phyloP scores from a whole-genome alignment of 2,888 invertebrate species.

The Agrypnus murinus region DNA sequence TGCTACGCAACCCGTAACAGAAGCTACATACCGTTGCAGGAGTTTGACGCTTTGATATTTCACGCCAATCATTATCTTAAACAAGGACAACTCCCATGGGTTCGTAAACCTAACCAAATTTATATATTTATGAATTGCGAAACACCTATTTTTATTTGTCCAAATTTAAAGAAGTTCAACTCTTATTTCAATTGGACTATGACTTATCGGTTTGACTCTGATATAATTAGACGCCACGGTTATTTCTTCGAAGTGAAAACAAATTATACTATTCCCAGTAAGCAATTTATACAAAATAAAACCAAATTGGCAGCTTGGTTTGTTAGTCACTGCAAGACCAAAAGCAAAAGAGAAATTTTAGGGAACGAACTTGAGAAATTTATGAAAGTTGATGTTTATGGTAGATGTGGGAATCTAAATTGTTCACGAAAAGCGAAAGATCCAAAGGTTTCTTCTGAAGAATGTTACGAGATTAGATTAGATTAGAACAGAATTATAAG shows the following conservation, averaged over 20 bases:
- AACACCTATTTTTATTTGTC: conserved; percentile 65
- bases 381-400: conserved; percentile 78
- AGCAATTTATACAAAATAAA: conserved; percentile 61
- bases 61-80: conserved; percentile 67
- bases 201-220: conserved; percentile 69
- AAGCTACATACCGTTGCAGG: conserved; percentile 64
- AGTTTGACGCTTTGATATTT: conserved; percentile 74
- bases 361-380: conserved; percentile 73
- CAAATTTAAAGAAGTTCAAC: conserved; percentile 57
- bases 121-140: conserved; percentile 74
- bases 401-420: conserved; percentile 74
- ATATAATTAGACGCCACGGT: conserved; percentile 68
- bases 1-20: conserved; percentile 71
- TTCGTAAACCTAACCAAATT: conserved; percentile 68
- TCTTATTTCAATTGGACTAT: conserved; percentile 75
- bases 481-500: conserved; percentile 65
- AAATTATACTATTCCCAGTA: conserved; percentile 45
- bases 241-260: conserved; percentile 49
- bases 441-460: conserved; percentile 69
- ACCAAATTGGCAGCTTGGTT: conserved; percentile 75
- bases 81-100: conserved; percentile 63
- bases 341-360: conserved; percentile 70
- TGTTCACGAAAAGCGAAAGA: conserved; percentile 57
- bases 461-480: conserved; percentile 72
- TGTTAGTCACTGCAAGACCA: conserved; percentile 73